A percentile compares a stretch with the other conserved stretches of the same genome.
Evolutionary conservation across 2,888 invertebrate species (phyloP).

Genomic region (Tridacna crocea): DNA sequence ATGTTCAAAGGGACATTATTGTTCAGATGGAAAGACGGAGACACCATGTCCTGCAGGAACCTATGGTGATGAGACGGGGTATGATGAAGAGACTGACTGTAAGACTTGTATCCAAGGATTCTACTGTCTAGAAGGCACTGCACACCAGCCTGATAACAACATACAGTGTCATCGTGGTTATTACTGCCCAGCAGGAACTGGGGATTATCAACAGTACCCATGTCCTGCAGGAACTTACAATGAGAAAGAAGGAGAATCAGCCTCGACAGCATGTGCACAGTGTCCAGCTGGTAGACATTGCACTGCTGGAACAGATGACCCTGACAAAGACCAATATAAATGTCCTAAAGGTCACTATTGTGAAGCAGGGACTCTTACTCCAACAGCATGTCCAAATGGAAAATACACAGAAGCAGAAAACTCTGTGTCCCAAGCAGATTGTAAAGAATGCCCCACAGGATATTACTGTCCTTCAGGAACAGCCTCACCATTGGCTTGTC

Average conservation of each 20-base stretch:
- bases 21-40: conserved; percentile 73
- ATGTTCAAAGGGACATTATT: conserved; percentile 80
- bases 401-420: conserved; percentile 80
- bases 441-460: conserved; percentile 74
- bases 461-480: conserved; percentile 72
- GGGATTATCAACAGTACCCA: conserved; percentile 73
- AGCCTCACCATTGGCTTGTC: conserved; percentile 73
- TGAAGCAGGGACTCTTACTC: conserved; percentile 62
- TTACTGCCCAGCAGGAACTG: conserved; percentile 77
- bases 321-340: conserved; percentile 71
- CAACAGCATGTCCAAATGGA: conserved; percentile 78
- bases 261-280: conserved; percentile 68
- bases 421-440: conserved; percentile 69
- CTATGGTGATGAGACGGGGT: conserved; percentile 77
- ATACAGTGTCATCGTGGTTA: conserved; percentile 75
- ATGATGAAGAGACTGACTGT: conserved; percentile 69
- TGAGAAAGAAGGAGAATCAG: conserved; percentile 70
- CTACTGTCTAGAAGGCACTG: conserved; percentile 80
- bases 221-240: conserved; percentile 77
- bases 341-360: conserved; percentile 82
- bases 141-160: conserved; percentile 65
- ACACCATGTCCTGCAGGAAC: conserved; percentile 79
- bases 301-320: conserved; percentile 76
- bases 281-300: conserved; percentile 81
- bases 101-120: conserved; percentile 78